Evolutionary conservation across 2,113 vertebrate genomes (phyloP).

Genomic region (Glaucidium brasilianum): DNA sequence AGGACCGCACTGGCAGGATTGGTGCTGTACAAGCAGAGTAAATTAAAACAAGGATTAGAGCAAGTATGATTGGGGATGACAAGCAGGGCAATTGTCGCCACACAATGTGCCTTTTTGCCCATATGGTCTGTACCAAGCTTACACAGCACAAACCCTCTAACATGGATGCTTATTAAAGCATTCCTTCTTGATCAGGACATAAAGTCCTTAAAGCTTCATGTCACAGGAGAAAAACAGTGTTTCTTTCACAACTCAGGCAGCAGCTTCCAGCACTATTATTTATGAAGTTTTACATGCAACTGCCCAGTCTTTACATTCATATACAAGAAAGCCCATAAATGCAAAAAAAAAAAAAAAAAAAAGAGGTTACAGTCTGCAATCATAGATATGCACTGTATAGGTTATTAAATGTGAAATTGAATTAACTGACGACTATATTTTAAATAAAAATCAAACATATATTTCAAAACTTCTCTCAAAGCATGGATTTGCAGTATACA

Average conservation of each 20-base stretch:
- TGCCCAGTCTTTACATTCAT: not conserved
- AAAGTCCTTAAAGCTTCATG: slow-evolving; percentile 63
- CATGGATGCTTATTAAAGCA: slow-evolving; percentile 73
- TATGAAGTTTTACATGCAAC: not conserved
- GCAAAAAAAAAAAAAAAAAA: slow-evolving; percentile 18
- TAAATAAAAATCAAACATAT: not conserved
- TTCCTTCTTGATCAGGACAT: slow-evolving; percentile 64
- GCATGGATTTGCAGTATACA: not conserved
- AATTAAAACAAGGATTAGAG: slow-evolving; percentile 97
- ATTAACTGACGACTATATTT: not conserved
- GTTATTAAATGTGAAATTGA: not conserved
- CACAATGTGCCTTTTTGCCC: slow-evolving; percentile 82
- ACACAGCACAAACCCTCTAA: slow-evolving; percentile 63
- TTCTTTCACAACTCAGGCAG: slow-evolving; percentile 34
- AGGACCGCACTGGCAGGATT: slow-evolving; percentile 87
- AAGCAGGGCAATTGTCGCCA: slow-evolving; percentile 83
- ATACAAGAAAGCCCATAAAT: not conserved
- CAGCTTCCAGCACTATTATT: slow-evolving; percentile 40
- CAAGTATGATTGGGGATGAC: slow-evolving; percentile 89
- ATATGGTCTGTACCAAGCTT: slow-evolving; percentile 85
- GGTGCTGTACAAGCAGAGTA: slow-evolving; percentile 87
- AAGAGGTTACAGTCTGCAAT: not conserved
- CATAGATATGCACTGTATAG: not conserved
- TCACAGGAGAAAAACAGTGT: slow-evolving; percentile 46
- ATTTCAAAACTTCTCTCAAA: not conserved